Percentiles rank a stretch among this genome's conserved stretches.
Evolutionary conservation across 1,140 invertebrate genomes (phyloP).

Genomic region (Bombus waltoni): DNA sequence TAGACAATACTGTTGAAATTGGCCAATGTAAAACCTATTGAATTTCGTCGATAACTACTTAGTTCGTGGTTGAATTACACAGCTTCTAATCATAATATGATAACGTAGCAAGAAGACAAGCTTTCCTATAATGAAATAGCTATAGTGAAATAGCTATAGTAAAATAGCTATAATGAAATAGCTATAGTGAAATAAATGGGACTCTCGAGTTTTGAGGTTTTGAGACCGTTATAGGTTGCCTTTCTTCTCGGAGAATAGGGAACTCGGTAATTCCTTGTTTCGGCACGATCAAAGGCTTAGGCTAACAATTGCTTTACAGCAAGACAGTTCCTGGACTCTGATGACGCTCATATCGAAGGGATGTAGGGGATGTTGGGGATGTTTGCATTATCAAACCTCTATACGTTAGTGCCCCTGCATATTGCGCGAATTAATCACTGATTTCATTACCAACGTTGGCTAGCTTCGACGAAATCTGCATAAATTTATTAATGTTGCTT

Average conservation of each 20-base stretch:
- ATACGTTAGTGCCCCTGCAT: slow-evolving; percentile 9
- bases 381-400: slow-evolving; percentile 12
- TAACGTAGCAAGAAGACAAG: too few species aligned
- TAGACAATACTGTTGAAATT: neutral
- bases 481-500: slow-evolving; percentile 25
- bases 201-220: neutral
- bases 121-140: too few species aligned
- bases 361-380: slow-evolving; percentile 9
- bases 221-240: neutral
- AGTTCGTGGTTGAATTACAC: too few species aligned
- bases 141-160: too few species aligned
- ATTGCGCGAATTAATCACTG: slow-evolving; percentile 28
- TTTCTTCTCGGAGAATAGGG: neutral
- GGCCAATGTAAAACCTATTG: too few species aligned
- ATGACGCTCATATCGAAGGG: neutral
- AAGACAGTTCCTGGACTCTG: slow-evolving; percentile 9
- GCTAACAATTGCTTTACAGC: slow-evolving; percentile 10
- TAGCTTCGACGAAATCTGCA: slow-evolving; percentile 1
- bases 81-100: too few species aligned
- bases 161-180: too few species aligned
- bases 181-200: too few species aligned
- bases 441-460: slow-evolving; percentile 21
- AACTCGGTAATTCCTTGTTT: neutral
- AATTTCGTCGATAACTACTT: too few species aligned
- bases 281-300: slow-evolving; percentile 34